phyloP scores from a whole-genome alignment of 2,888 invertebrate species.

The Spodoptera littoralis region DNA sequence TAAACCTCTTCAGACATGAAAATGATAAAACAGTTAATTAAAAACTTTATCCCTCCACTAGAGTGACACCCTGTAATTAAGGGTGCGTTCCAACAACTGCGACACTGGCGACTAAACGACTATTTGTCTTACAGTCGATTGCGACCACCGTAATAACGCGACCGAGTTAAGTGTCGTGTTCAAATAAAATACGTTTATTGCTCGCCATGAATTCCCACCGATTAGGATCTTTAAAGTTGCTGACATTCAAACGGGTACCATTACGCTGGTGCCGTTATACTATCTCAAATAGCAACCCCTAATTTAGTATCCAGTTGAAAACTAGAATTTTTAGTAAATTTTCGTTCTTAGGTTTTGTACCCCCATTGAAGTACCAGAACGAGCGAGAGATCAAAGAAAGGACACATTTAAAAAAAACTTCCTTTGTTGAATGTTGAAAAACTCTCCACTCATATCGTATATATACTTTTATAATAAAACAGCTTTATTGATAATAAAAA shows the following conservation, averaged over 20 bases:
- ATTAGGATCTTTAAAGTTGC: slow-evolving; percentile 30
- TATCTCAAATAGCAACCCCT: neutral
- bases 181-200: slow-evolving; percentile 41
- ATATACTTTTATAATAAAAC: no score
- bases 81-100: slow-evolving; percentile 22
- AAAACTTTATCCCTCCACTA: slow-evolving; percentile 15
- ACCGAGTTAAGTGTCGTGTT: slow-evolving; percentile 17
- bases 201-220: slow-evolving; percentile 31
- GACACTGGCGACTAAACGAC: neutral
- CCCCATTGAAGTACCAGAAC: no score
- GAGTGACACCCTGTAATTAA: slow-evolving; percentile 10
- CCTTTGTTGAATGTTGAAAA: no score
- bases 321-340: no score
- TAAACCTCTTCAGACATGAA: slow-evolving; percentile 1
- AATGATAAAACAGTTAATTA: slow-evolving; percentile 18
- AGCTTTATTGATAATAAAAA: no score
- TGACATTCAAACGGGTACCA: slow-evolving; percentile 8
- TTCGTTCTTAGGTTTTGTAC: no score
- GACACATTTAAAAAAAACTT: no score
- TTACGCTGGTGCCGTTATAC: slow-evolving; percentile 7
- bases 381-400: no score
- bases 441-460: no score
- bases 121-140: slow-evolving; percentile 25
- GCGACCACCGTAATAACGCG: slow-evolving; percentile 19
- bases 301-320: neutral